Percentiles rank a stretch among this genome's conserved stretches.
Evolutionary conservation across 2,888 invertebrate genomes (phyloP).

Genomic region (Pandemis corylana): DNA sequence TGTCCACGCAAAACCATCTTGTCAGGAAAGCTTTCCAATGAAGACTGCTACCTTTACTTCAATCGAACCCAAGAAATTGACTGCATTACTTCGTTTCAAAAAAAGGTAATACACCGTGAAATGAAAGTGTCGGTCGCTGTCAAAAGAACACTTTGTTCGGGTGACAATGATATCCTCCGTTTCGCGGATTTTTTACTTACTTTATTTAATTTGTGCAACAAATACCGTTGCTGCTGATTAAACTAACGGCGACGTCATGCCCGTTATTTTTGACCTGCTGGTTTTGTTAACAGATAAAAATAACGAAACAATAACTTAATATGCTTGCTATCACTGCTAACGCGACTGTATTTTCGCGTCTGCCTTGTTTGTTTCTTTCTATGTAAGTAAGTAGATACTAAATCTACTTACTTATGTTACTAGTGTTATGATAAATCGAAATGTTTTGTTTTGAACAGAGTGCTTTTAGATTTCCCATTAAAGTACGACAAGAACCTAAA

Average conservation of each 20-base stretch:
- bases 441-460: neutral
- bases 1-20: slow-evolving; percentile 65
- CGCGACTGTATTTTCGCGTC: no score
- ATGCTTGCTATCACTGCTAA: no score
- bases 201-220: slow-evolving; percentile 13
- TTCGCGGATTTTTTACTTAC: slow-evolving; percentile 31
- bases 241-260: neutral
- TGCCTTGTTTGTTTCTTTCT: no score
- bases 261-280: slow-evolving; percentile 14
- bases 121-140: slow-evolving; percentile 66
- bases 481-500: slow-evolving; percentile 10
- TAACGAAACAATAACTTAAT: no score
- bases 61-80: slow-evolving; percentile 64
- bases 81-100: slow-evolving; percentile 61
- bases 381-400: no score
- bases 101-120: slow-evolving; percentile 68
- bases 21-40: slow-evolving; percentile 54
- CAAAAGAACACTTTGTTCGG: slow-evolving; percentile 53
- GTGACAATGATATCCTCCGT: slow-evolving; percentile 48
- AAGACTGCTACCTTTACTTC: slow-evolving; percentile 57
- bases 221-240: neutral
- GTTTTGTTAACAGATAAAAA: neutral
- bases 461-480: neutral
- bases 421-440: no score
- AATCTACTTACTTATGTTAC: no score